phyloP scores from a whole-genome alignment of 2,797 vertebrate species.

The Peromyscus nudipes region DNA sequence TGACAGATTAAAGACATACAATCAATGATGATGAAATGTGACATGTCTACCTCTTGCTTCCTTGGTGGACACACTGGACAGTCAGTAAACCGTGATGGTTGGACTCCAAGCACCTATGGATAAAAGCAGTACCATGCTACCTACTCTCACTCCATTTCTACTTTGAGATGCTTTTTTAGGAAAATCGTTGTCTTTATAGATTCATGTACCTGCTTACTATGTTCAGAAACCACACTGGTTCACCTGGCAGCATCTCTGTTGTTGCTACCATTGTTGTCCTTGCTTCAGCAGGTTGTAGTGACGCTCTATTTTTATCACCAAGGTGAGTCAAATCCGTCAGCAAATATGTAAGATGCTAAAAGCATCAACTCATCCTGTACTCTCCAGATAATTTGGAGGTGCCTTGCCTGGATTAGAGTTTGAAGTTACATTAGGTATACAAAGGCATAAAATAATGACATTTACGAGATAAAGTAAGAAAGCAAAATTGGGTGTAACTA shows the following conservation, averaged over 20 bases:
- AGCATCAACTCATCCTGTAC: slow-evolving; percentile 61
- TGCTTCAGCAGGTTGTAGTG: slow-evolving; percentile 47
- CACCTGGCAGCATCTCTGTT: slow-evolving; percentile 53
- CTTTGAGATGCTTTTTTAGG: slow-evolving; percentile 36
- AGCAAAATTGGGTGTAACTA: background rate
- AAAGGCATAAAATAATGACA: slow-evolving; percentile 41
- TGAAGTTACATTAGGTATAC: slow-evolving; percentile 39
- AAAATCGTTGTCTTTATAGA: slow-evolving; percentile 52
- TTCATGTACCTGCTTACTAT: slow-evolving; percentile 63
- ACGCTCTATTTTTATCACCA: slow-evolving; percentile 64
- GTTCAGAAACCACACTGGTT: slow-evolving; percentile 67
- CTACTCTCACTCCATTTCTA: slow-evolving; percentile 31
- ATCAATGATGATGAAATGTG: background rate
- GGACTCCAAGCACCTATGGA: background rate
- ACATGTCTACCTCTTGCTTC: background rate
- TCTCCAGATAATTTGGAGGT: slow-evolving; percentile 49
- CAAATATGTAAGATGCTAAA: slow-evolving; percentile 59
- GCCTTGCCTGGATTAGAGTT: background rate
- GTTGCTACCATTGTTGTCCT: slow-evolving; percentile 48
- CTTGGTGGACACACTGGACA: background rate
- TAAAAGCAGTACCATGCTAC: background rate
- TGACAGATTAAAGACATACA: background rate
- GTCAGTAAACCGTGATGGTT: background rate
- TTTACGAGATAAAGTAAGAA: slow-evolving; percentile 16
- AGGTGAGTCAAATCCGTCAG: slow-evolving; percentile 64